Base-by-base conservation (phyloP, 1,140 invertebrate species). In the Linepithema humile region DNA sequence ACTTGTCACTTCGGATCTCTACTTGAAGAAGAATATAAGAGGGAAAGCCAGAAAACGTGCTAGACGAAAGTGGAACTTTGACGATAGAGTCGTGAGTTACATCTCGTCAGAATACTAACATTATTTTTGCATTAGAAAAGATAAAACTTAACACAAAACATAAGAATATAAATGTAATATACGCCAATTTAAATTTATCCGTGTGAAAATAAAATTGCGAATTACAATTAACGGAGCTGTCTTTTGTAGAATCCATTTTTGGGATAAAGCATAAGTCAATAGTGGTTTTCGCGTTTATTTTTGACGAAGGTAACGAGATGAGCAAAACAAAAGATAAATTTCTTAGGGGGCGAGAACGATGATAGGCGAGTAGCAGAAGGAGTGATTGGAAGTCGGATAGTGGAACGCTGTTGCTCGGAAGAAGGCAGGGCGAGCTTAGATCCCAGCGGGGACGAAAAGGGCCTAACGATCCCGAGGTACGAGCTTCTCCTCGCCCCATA, bases 401-500 rank as follows among this genome's bases (percentile, higher is more conserved):
- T 17, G 73, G 70, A 88, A 80, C 77, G 73, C 64, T 32, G 59
- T 77, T 64, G 55, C 62, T 35, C 65, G 60, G 82, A 59, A 72
- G 65, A 62, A 67, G 72, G 64, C 45, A 40, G 50, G 57, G 50
- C 23, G 50, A 60, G 70, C 60, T 83, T 85, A 75, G 75, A 78
- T 80, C 74, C 84, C 82, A 84, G 78, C 38, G 84, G 69, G 85
- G 67, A 89, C 84, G 87, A 88, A 86, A 91, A 90, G 86, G 82
- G 85, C 89, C 89, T 91, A 91, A 92, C 91, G 90, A 91, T 82
- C 86, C 59, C 86, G 83, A 83, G 86, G 87, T 87, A 91, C 90
- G 90, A 90, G 89, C 84, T 88, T 89, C 90, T 91, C 90, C 88
- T 91, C 93, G 92, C 89, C 90, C 90, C 90, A 90, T 91, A 92